Conservation (phyloP, 2,797 vertebrate genomes). For the Cynopterus sphinx region DNA sequence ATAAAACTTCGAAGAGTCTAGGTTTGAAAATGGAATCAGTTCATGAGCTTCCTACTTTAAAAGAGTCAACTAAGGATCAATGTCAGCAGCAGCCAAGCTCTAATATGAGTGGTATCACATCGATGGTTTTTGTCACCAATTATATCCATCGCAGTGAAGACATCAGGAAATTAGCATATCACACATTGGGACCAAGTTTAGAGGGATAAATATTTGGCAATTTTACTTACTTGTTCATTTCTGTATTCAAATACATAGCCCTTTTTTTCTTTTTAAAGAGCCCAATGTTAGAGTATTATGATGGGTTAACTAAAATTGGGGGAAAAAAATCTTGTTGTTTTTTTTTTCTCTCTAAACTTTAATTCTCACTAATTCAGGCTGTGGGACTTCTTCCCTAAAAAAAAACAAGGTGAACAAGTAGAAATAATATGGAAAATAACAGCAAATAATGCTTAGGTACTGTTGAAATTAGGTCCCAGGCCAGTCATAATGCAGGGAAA, state of each 20-base stretch:
- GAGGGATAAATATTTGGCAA: neutral
- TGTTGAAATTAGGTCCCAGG: neutral
- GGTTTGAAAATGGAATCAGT: neutral
- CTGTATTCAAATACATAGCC: neutral
- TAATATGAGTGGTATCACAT: neutral
- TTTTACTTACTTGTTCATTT: neutral
- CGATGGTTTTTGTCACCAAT: neutral
- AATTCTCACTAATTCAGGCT: neutral
- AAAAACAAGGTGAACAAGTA: neutral
- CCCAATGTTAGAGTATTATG: neutral
- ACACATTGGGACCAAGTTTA: neutral
- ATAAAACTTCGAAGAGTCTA: neutral
- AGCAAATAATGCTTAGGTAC: neutral
- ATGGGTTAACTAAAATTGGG: neutral
- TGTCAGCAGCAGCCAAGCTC: neutral
- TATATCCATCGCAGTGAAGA: accelerated
- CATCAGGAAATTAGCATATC: neutral
- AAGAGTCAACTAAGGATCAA: neutral
- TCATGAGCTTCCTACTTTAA: neutral
- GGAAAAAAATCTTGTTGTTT: too few species aligned
- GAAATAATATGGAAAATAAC: neutral
- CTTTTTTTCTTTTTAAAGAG: neutral
- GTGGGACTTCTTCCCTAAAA: neutral
- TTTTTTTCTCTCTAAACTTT: neutral
- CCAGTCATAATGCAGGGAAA: neutral